Percentiles rank a stretch among this genome's conserved stretches.
Conservation (phyloP, 2,888 invertebrate genomes). For the Hipparchia semele region DNA sequence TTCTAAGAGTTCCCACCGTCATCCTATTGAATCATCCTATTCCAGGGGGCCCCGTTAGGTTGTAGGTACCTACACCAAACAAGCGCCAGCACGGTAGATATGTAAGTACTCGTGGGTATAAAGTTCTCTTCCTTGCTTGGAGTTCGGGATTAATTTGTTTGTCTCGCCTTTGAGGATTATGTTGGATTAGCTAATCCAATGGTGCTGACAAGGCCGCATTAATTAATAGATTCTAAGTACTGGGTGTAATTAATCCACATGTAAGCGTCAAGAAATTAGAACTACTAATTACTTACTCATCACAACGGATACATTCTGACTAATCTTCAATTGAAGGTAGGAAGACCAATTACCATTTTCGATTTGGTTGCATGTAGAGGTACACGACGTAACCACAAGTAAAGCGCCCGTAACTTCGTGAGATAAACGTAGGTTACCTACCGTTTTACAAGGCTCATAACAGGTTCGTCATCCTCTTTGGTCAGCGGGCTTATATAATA, state of each 20-base stretch:
- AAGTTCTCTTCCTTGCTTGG: too few species aligned
- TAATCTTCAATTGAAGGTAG: background rate
- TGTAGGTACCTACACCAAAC: too few species aligned
- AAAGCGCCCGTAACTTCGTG: too few species aligned
- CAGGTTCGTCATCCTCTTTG: conserved; percentile 76
- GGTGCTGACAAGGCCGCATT: conserved; percentile 2
- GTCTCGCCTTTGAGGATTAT: background rate
- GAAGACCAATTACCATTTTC: background rate
- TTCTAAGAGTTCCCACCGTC: too few species aligned
- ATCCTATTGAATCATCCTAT: too few species aligned
- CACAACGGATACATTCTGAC: background rate
- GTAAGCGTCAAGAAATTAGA: conserved; percentile 1
- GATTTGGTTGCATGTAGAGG: too few species aligned
- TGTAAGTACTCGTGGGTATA: too few species aligned
- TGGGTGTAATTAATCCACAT: conserved; percentile 3
- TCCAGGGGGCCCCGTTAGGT: too few species aligned
- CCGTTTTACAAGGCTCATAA: conserved; percentile 82
- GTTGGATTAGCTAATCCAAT: conserved; percentile 1
- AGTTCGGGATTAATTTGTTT: background rate
- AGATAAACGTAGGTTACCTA: conserved; percentile 51
- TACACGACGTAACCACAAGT: too few species aligned
- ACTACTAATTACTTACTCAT: background rate
- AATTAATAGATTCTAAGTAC: background rate
- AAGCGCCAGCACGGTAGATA: too few species aligned
- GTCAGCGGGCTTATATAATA: conserved; percentile 65